A percentile compares a stretch with the other conserved stretches of the same genome.
These are phyloP conservation scores for Carcharodon carcharias DNA, from an alignment of 2,797 vertebrate genomes.

Conservation along the genomic window DNA sequence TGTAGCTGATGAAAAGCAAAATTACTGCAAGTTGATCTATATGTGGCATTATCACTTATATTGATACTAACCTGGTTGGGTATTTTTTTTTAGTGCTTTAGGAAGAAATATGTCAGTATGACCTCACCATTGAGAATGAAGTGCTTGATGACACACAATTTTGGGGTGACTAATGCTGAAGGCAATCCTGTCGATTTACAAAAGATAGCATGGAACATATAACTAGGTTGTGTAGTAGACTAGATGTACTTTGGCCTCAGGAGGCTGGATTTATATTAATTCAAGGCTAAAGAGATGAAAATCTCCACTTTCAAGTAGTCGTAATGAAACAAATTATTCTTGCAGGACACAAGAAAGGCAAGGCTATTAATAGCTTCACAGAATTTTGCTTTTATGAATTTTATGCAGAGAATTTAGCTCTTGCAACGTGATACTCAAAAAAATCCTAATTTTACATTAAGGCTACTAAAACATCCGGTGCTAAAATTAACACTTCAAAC, in stretches of 20 bases:
- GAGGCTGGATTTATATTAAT: not conserved
- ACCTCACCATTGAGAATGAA: not conserved
- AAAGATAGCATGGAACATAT: not conserved
- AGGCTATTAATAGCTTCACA: not conserved
- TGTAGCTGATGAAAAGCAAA: not conserved
- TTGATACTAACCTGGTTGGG: not conserved
- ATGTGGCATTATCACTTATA: not conserved
- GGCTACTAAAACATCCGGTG: not conserved
- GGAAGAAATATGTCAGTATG: not conserved
- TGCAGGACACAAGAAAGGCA: not conserved
- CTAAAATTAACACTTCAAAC: not conserved
- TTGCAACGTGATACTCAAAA: not conserved
- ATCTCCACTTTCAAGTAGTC: not conserved
- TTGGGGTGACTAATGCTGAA: not conserved
- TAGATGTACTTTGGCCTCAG: not conserved
- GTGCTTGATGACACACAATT: not conserved
- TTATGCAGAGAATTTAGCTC: not conserved
- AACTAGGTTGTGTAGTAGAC: not conserved
- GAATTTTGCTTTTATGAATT: not conserved
- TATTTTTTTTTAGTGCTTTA: no score
- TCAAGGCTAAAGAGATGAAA: not conserved
- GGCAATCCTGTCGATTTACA: not conserved
- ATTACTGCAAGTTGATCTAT: not conserved
- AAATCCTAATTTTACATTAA: not conserved
- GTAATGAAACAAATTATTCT: not conserved